Evolutionary conservation across 2,888 invertebrate genomes (phyloP).

Genomic region (Epinotia bilunana): DNA sequence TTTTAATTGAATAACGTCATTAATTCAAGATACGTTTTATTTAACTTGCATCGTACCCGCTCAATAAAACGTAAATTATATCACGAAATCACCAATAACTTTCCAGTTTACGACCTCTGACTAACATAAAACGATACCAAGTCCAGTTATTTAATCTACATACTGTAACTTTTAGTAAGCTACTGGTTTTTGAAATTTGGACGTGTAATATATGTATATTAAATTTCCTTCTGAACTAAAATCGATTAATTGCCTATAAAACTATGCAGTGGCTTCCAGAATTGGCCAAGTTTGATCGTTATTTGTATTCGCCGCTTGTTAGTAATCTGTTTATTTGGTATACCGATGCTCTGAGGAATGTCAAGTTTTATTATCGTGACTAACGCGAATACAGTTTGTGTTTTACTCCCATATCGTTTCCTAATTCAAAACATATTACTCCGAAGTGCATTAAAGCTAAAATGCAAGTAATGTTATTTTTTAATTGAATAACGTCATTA

Average conservation of each 20-base stretch:
- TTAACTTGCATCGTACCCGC: conserved; percentile 15
- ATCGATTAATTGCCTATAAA: too few species aligned
- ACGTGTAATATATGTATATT: conserved; percentile 37
- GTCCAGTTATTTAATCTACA: conserved; percentile 37
- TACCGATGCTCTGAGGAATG: not conserved
- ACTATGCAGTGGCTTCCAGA: not conserved
- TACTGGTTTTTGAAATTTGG: conserved; percentile 50
- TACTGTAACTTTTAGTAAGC: conserved; percentile 44
- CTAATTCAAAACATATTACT: conserved; percentile 7
- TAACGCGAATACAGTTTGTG: not conserved
- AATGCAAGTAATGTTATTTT: conserved; percentile 28
- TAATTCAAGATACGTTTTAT: conserved; percentile 33
- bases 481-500: conserved; percentile 40
- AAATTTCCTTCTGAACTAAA: conserved; percentile 10
- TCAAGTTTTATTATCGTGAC: not conserved
- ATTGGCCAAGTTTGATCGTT: not conserved
- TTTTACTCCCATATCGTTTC: not conserved
- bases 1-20: conserved; percentile 39
- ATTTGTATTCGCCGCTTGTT: not conserved
- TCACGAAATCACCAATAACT: conserved; percentile 42
- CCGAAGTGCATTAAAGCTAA: conserved; percentile 19
- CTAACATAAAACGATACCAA: conserved; percentile 45
- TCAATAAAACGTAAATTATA: conserved; percentile 43
- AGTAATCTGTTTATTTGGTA: not conserved
- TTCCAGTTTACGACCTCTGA: conserved; percentile 40